These are phyloP conservation scores for Ardeotis arabs DNA, from an alignment of 2,113 vertebrate species.

Conservation along the genomic window DNA sequence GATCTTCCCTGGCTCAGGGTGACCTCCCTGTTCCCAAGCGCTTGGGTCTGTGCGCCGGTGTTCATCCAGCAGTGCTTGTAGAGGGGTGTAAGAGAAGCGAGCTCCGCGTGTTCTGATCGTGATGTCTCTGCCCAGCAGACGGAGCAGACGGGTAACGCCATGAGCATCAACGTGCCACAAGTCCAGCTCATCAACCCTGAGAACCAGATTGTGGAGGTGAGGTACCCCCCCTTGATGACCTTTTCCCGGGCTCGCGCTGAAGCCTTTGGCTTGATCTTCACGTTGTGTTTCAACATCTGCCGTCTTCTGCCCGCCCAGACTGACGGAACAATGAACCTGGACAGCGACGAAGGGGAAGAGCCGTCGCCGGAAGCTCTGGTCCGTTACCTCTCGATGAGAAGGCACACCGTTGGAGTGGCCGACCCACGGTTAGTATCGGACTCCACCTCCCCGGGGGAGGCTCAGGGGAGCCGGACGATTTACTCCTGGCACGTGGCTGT, in stretches of 20 bases:
- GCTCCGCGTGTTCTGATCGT: background rate
- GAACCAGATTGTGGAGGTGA: conserved; percentile 98
- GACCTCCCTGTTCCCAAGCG: background rate
- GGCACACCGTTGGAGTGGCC: conserved; percentile 96
- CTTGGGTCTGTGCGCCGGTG: background rate
- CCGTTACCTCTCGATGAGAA: conserved; percentile 95
- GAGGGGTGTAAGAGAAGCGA: background rate
- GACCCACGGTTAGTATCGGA: conserved; percentile 87
- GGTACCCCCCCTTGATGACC: background rate
- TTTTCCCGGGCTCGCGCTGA: background rate
- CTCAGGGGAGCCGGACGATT: background rate
- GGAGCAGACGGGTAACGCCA: conserved; percentile 84
- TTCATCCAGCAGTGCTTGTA: background rate
- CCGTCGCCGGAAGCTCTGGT: conserved; percentile 96
- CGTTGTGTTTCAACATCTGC: background rate
- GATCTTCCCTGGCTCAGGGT: background rate
- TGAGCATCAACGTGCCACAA: conserved; percentile 94
- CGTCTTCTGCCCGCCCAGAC: conserved; percentile 73
- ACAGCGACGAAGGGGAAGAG: conserved; percentile 97
- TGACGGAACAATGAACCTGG: conserved; percentile 91
- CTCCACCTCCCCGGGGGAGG: background rate
- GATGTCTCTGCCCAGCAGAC: conserved; percentile 72
- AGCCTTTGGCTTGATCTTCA: background rate
- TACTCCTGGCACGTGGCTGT: accelerated
- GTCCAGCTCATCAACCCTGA: conserved; percentile 99